Conservation (phyloP, 2,888 invertebrate species). For the Drosophila siamana region DNA sequence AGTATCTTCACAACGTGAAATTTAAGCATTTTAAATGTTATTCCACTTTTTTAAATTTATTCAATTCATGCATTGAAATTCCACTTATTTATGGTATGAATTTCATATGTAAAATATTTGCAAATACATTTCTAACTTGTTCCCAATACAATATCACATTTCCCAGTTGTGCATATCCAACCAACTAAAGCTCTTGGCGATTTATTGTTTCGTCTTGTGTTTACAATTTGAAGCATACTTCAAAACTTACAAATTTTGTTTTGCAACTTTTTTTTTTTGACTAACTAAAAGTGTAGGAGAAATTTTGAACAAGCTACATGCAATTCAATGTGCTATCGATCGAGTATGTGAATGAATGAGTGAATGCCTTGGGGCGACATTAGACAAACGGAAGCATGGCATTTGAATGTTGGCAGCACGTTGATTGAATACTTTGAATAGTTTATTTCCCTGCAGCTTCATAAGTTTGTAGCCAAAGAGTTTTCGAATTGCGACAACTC, state of each 20-base stretch:
- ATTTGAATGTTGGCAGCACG: conserved; percentile 12
- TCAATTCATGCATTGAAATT: not conserved
- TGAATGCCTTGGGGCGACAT: conserved; percentile 4
- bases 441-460: not conserved
- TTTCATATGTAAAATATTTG: not conserved
- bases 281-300: conserved; percentile 37
- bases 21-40: too few species aligned
- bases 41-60: too few species aligned
- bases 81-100: not conserved
- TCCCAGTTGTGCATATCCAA: not conserved
- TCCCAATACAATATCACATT: not conserved
- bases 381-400: conserved; percentile 30
- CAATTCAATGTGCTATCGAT: conserved; percentile 21
- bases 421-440: conserved; percentile 20
- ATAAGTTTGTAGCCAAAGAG: not conserved
- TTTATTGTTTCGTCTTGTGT: conserved; percentile 7
- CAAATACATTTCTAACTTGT: not conserved
- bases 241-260: conserved; percentile 49
- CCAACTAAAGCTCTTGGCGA: not conserved
- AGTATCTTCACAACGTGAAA: too few species aligned
- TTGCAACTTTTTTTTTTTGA: conserved; percentile 55
- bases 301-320: conserved; percentile 34
- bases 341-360: not conserved
- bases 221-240: conserved; percentile 47
- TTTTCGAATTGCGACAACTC: not conserved